Conservation (phyloP, 2,888 invertebrate species). For the Limnephilus marmoratus region DNA sequence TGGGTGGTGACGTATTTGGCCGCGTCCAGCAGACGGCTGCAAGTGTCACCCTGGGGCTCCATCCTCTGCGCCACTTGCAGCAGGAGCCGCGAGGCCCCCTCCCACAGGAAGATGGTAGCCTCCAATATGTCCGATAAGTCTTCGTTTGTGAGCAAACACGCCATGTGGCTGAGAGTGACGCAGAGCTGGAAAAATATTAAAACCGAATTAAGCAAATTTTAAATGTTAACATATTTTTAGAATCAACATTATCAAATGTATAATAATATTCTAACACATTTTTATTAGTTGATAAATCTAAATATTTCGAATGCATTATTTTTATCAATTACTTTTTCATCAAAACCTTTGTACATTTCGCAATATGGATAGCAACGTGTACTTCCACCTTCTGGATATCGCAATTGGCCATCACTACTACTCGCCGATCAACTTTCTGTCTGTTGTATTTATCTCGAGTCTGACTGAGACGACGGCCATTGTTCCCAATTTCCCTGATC, state of each 20-base stretch:
- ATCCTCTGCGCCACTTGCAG: slow-evolving; percentile 72
- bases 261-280: too few relatives aligned
- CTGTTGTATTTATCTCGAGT: too few relatives aligned
- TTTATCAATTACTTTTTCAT: too few relatives aligned
- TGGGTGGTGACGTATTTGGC: slow-evolving; percentile 76
- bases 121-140: slow-evolving; percentile 79
- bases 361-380: too few relatives aligned
- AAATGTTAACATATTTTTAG: background rate
- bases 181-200: slow-evolving; percentile 79
- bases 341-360: too few relatives aligned
- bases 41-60: slow-evolving; percentile 74
- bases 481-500: too few relatives aligned
- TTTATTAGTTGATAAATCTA: background rate
- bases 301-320: too few relatives aligned
- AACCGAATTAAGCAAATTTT: background rate
- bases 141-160: slow-evolving; percentile 77
- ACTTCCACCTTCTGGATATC: too few relatives aligned
- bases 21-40: slow-evolving; percentile 73
- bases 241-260: background rate
- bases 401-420: too few relatives aligned
- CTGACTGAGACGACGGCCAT: too few relatives aligned
- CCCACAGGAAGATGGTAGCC: slow-evolving; percentile 74
- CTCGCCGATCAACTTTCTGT: too few relatives aligned
- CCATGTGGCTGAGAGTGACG: slow-evolving; percentile 84
- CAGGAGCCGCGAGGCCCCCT: slow-evolving; percentile 72